Evolutionary conservation across 2,888 invertebrate genomes (phyloP).

Genomic region (Ptychoptera contaminata): DNA sequence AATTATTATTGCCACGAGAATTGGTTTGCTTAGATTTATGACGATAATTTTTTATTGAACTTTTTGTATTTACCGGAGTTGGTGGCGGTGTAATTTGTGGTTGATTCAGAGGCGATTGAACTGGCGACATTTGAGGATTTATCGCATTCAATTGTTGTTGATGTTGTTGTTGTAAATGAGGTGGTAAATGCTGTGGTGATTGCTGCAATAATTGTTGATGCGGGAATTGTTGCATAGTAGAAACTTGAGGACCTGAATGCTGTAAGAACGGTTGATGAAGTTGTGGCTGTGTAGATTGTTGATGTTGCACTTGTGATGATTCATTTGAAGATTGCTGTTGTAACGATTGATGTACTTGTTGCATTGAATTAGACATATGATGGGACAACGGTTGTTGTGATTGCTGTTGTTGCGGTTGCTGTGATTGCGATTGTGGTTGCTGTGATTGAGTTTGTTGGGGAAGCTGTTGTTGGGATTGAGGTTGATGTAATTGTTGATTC

Average conservation of each 20-base stretch:
- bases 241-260: background rate
- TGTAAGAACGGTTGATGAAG: background rate
- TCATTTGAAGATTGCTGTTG: too few relatives aligned
- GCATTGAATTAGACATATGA: too few relatives aligned
- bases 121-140: conserved; percentile 1
- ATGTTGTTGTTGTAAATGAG: background rate
- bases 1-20: background rate
- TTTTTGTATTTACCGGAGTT: conserved; percentile 3
- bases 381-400: background rate
- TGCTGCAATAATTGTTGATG: background rate
- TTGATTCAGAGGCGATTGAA: conserved; percentile 5
- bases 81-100: conserved; percentile 9
- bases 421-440: conserved; percentile 1
- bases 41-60: conserved; percentile 9
- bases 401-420: conserved; percentile 4
- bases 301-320: background rate
- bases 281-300: background rate
- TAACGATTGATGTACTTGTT: too few relatives aligned
- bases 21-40: conserved; percentile 4
- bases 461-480: background rate
- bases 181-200: background rate
- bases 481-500: too few relatives aligned
- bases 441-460: conserved; percentile 1
- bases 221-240: background rate
- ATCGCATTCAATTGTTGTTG: background rate